Base-by-base conservation (phyloP, 2,888 invertebrate genomes). In the Osmoderma eremita region DNA sequence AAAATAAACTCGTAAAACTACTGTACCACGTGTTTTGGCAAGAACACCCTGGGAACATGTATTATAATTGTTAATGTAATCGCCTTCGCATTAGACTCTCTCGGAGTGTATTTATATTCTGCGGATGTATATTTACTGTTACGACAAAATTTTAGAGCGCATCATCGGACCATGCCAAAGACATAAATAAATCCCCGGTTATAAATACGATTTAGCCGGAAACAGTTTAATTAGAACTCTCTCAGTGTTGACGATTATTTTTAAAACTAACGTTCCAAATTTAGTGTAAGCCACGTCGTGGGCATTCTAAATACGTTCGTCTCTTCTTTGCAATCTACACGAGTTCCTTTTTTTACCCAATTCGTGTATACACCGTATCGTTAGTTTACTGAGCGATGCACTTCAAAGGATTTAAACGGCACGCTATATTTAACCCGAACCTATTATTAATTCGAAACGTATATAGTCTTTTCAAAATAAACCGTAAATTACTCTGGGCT, bases 381-480 rank as follows among this genome's bases (percentile, higher is more conserved):
- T 30, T 30, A 30, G 30, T 30, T n/a, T 30, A 30, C 30, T 10
- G 30, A 30, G 17, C 10, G 38, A 17, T 45, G 48, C 45, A 61
- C 53, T 64, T 51, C 53, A 63, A 63, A 49, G 63, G 42, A 42
- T 50, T 51, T 53, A 30, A 30, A 51, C 51, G 18, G n/a, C 41
- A 41, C 51, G 42, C 22, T 63, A 64, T 64, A 53, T 53, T 64
- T 64, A 64, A 20, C 53, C n/a, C 3, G n/a, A 22, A 13, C 24
- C 63, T 64, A 64, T 64, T 64, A 64, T 64, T 64, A 53, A 45
- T 39, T 24, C 42, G 20, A 42, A 45, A 53, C 22, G 53, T 53
- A 53, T 64, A 51, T 64, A 30, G 53, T 42, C 41, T 42, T 64
- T 51, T 53, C 63, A 64, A 64, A 64, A 64, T 53, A 64, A 64